Base-by-base conservation (phyloP, 2,113 vertebrate species). In the Apus apus region DNA sequence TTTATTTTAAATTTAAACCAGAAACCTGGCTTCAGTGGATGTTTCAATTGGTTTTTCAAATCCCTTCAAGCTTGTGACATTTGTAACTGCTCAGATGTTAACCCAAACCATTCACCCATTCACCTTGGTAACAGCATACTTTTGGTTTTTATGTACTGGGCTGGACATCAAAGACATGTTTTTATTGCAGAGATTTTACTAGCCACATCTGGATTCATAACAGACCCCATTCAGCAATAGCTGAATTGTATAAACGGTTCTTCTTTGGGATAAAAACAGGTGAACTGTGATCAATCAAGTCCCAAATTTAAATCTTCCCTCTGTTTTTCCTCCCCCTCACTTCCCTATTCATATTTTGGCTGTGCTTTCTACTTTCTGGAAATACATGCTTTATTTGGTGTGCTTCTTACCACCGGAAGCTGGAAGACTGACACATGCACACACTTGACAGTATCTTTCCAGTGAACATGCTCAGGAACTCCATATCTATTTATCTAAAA, bases 81-180 rank as follows among this genome's bases (percentile, higher is more conserved):
- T 94, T 91, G 88, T 87, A 92, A 93, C 93, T 68, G 81, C 54
- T 96, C 95, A 91, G 92, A 90, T 86, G 95, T 90, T 96, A 97
- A 97, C 95, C 95, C 94, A 94, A 96, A 96, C 96, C 97, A 84
- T 95, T 94, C 94, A 76, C 89, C 80, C 94, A 34, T 80, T 96
- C 96, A 97, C 97, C 97, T 97, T 96, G 73, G 96, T 90, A 93
- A 97, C 95, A 96, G 91, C 97, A 78, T 85, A 94, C 93, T 97
- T 95, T 79, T 94, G 95, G n/a, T 17, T 96, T 97, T 98, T 97
- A 95, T 95, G 93, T 90, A 95, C 95, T 83, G 87, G 95, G 95
- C 75, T 38, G 85, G 80, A 97, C 97, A 96, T 98, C 97, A 98
- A 98, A 98, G 97, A 80, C 64, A 15, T 14, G 68, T 45, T 96